Conservation (phyloP, 2,888 invertebrate species). For the Caprella mutica region DNA sequence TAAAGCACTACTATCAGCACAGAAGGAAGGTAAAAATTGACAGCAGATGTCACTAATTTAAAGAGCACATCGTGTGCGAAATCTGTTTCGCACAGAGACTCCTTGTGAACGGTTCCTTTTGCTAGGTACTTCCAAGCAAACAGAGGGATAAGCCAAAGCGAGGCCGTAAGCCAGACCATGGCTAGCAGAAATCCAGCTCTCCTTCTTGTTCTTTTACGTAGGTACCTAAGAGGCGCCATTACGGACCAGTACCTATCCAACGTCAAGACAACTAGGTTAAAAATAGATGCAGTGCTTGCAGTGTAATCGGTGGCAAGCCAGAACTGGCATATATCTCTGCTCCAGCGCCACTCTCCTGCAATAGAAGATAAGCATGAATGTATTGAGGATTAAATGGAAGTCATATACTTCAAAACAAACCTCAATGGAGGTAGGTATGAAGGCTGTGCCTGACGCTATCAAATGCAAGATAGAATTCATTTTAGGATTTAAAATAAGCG, state of each 20-base stretch:
- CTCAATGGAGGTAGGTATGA: no score
- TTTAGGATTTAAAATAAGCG: no score
- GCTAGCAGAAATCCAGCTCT: constrained; percentile 45
- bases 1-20: constrained; percentile 45
- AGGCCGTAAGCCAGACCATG: constrained; percentile 43
- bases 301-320: constrained; percentile 51
- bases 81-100: constrained; percentile 45
- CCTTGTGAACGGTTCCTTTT: constrained; percentile 23
- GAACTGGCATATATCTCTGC: constrained; percentile 46
- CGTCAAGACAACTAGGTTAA: constrained; percentile 47
- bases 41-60: constrained; percentile 45
- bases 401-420: no score
- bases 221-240: constrained; percentile 44
- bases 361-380: no score
- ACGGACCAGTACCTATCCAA: constrained; percentile 46
- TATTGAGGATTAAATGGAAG: no score
- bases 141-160: constrained; percentile 45
- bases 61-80: constrained; percentile 44
- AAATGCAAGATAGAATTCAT: no score
- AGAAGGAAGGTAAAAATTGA: constrained; percentile 47
- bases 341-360: constrained; percentile 45
- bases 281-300: constrained; percentile 49
- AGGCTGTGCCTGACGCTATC: no score
- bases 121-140: constrained; percentile 44
- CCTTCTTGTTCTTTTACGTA: constrained; percentile 44